phyloP scores from a whole-genome alignment of 2,888 invertebrate species.

The Mythimna ferrago region DNA sequence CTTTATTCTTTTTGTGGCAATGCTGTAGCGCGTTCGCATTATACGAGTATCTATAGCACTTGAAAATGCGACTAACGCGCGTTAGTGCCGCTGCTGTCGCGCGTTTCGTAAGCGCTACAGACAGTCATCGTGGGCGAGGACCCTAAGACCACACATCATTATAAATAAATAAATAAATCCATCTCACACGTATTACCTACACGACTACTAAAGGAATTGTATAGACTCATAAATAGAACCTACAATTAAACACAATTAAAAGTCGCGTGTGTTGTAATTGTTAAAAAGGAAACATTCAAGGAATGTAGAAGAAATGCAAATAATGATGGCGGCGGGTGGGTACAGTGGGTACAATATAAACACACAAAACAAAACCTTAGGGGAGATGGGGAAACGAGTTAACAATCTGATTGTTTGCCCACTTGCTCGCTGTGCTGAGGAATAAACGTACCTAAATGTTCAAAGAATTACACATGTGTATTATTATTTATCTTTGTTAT shows the following conservation, averaged over 20 bases:
- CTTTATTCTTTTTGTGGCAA: no score
- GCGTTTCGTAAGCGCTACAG: no score
- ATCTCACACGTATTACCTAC: background rate
- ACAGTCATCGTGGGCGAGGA: no score
- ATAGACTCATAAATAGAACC: slow-evolving; percentile 23
- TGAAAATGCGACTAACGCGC: no score
- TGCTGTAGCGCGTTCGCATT: no score
- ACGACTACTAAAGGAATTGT: background rate
- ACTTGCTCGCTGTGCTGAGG: slow-evolving; percentile 49
- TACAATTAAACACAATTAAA: slow-evolving; percentile 45
- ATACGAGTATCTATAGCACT: no score
- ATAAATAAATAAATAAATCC: no score
- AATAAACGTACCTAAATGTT: slow-evolving; percentile 50
- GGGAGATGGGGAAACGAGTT: slow-evolving; percentile 55
- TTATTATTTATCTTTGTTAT: no score
- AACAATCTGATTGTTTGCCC: slow-evolving; percentile 58
- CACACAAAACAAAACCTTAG: slow-evolving; percentile 56
- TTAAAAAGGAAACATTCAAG: slow-evolving; percentile 55
- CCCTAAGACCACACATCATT: no score
- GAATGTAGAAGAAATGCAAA: slow-evolving; percentile 62
- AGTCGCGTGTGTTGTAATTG: slow-evolving; percentile 58
- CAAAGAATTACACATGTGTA: slow-evolving; percentile 16
- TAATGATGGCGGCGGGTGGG: slow-evolving; percentile 51
- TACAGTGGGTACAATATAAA: slow-evolving; percentile 48
- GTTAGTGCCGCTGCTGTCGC: no score